phyloP scores from a whole-genome alignment of 2,797 vertebrate species.

The Emydoidea blandingii region DNA sequence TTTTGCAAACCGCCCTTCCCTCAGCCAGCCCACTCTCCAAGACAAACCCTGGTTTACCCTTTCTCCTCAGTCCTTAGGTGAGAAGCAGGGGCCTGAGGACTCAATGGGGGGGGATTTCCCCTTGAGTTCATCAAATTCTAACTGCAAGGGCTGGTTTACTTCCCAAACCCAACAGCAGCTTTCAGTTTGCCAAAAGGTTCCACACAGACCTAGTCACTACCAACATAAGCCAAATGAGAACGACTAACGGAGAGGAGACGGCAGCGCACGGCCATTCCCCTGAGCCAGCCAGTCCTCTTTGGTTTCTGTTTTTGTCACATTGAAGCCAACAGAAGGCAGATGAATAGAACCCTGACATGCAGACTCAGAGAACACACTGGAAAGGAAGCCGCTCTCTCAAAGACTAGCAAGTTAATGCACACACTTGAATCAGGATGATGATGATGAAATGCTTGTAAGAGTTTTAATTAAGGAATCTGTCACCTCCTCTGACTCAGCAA shows the following conservation, averaged over 20 bases:
- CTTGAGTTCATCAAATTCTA: neutral
- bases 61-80: neutral
- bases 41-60: neutral
- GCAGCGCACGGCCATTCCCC: neutral
- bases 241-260: no score
- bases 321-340: neutral
- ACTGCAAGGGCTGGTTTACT: no score
- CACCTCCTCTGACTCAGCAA: neutral
- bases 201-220: no score
- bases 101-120: neutral
- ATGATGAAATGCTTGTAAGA: neutral
- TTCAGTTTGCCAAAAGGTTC: neutral
- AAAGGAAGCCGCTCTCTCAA: neutral
- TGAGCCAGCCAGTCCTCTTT: neutral
- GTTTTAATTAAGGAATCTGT: neutral
- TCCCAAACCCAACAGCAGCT: neutral
- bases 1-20: neutral
- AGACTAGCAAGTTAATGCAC: neutral
- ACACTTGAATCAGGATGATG: neutral
- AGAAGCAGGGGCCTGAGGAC: neutral
- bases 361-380: neutral
- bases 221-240: no score
- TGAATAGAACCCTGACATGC: neutral
- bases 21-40: neutral
- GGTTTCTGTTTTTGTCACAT: neutral